These are phyloP conservation scores for Pongo pygmaeus DNA, from an alignment of 2,113 vertebrate species.

Conservation along the genomic window DNA sequence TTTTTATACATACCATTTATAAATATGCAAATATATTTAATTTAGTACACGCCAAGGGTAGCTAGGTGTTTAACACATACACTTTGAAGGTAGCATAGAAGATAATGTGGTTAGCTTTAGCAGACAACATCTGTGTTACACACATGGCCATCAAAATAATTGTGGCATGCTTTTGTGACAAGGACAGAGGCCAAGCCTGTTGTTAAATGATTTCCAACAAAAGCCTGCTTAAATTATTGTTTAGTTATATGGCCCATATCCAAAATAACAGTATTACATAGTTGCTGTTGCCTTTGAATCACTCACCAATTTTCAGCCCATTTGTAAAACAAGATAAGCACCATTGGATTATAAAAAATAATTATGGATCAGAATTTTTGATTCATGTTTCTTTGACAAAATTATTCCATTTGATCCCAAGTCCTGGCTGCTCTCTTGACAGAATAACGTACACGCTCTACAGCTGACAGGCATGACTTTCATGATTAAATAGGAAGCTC, in stretches of 20 bases:
- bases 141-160: conserved; percentile 63
- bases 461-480: conserved; percentile 30
- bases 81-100: neutral
- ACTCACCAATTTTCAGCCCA: conserved; percentile 37
- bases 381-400: conserved; percentile 55
- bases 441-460: conserved; percentile 20
- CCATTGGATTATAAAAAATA: conserved; percentile 36
- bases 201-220: conserved; percentile 41
- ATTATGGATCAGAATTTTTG: neutral
- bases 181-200: conserved; percentile 36
- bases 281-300: conserved; percentile 32
- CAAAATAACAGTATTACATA: conserved; percentile 60
- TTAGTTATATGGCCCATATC: conserved; percentile 28
- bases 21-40: conserved; percentile 1
- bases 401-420: conserved; percentile 46
- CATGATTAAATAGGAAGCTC: conserved; percentile 47
- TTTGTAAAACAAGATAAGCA: conserved; percentile 62
- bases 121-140: conserved; percentile 54
- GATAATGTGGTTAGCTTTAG: conserved; percentile 42
- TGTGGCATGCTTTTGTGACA: conserved; percentile 38
- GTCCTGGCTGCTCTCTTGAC: conserved; percentile 33
- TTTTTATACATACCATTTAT: neutral
- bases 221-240: conserved; percentile 35
- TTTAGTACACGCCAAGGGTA: conserved; percentile 9
- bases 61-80: neutral